A percentile compares a stretch with the other conserved stretches of the same genome.
Evolutionary conservation across 2,797 vertebrate species (phyloP).

Genomic region (Phalanger gymnotis): DNA sequence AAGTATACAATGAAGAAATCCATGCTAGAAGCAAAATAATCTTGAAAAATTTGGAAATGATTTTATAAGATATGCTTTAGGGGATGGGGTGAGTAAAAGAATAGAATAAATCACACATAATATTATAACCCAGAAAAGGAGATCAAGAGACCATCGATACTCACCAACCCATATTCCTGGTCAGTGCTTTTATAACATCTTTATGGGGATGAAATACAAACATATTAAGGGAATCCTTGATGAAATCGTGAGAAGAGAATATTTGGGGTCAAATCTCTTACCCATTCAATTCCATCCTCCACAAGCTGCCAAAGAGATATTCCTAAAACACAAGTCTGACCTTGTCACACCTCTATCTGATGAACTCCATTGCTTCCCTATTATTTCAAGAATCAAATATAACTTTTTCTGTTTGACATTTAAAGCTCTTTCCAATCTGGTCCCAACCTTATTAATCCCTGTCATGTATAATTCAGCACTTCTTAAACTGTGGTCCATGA

Average conservation of each 20-base stretch:
- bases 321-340: neutral
- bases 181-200: neutral
- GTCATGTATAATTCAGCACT: neutral
- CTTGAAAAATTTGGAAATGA: neutral
- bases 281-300: neutral
- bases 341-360: neutral
- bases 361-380: neutral
- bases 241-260: neutral
- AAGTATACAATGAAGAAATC: neutral
- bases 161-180: neutral
- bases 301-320: neutral
- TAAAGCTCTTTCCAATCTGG: neutral
- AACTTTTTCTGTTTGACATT: neutral
- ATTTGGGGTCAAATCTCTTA: neutral
- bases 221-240: neutral
- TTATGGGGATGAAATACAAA: neutral
- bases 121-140: neutral
- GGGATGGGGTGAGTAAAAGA: neutral
- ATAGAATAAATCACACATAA: neutral
- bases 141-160: neutral
- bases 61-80: neutral
- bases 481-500: too few relatives aligned
- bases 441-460: neutral
- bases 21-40: neutral
- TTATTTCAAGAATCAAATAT: neutral